Percentiles rank a stretch among this genome's conserved stretches.
Evolutionary conservation across 1,140 invertebrate genomes (phyloP).

Genomic region (Pogonomyrmex californicus): DNA sequence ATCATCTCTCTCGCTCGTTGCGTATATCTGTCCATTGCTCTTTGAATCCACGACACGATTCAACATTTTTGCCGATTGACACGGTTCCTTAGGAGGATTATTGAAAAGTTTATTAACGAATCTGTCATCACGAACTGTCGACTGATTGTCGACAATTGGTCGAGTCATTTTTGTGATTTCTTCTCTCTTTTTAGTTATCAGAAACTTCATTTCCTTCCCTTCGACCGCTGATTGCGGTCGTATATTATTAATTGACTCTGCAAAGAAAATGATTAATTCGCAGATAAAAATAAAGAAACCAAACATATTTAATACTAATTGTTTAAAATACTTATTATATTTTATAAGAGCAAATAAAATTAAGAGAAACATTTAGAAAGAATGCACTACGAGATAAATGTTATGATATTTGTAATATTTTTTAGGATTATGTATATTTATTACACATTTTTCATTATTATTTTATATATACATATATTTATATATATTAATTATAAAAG

Average conservation of each 20-base stretch:
- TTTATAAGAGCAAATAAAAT: background rate
- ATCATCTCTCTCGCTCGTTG: background rate
- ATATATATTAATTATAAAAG: background rate
- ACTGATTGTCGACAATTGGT: background rate
- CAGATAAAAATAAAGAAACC: background rate
- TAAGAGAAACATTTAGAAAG: background rate
- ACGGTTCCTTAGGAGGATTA: background rate
- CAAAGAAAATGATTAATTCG: background rate
- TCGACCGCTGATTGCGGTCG: background rate
- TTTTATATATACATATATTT: background rate
- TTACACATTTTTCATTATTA: background rate
- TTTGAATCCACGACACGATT: background rate
- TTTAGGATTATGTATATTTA: too few species aligned
- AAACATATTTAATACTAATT: background rate
- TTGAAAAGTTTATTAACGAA: conserved; percentile 1
- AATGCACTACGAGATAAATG: too few species aligned
- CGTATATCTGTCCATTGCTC: background rate
- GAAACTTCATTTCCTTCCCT: background rate
- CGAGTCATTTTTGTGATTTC: background rate
- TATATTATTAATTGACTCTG: conserved; percentile 14
- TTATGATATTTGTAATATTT: too few species aligned
- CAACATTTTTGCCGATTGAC: background rate
- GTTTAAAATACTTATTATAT: background rate
- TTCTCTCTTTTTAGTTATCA: background rate
- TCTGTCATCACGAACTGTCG: too few species aligned